These are phyloP conservation scores for Triops longicaudatus DNA, from an alignment of 1,140 invertebrate genomes.

Conservation along the genomic window DNA sequence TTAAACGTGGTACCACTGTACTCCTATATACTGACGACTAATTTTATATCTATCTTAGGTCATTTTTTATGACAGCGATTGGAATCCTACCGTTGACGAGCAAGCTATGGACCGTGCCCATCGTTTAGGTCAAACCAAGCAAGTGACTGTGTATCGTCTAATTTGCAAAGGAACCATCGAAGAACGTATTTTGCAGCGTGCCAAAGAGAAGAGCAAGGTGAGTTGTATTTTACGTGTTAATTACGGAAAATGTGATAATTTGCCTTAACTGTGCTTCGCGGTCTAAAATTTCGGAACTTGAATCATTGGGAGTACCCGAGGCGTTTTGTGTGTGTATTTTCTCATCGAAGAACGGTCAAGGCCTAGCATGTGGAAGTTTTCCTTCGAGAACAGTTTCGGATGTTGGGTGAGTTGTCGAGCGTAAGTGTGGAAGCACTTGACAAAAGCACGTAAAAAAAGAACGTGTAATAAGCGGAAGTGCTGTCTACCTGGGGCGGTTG, in stretches of 20 bases:
- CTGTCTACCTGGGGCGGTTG: background rate
- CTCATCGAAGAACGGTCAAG: background rate
- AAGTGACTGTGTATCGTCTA: constrained; percentile 80
- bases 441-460: background rate
- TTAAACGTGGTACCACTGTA: no score
- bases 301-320: background rate
- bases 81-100: constrained; percentile 95
- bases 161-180: constrained; percentile 89
- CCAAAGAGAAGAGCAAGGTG: constrained; percentile 83
- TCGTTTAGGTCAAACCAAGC: constrained; percentile 55
- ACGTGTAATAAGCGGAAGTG: background rate
- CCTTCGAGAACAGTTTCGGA: background rate
- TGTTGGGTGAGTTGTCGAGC: background rate
- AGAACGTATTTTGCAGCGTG: constrained; percentile 78
- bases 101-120: constrained; percentile 90
- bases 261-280: background rate
- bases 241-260: background rate
- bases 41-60: constrained; percentile 51
- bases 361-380: background rate
- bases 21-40: background rate
- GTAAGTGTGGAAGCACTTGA: background rate
- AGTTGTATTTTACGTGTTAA: constrained; percentile 17
- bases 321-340: background rate
- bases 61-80: constrained; percentile 98
- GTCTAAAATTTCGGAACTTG: background rate